phyloP scores from a whole-genome alignment of 2,797 vertebrate species.

The Malurus splendens region DNA sequence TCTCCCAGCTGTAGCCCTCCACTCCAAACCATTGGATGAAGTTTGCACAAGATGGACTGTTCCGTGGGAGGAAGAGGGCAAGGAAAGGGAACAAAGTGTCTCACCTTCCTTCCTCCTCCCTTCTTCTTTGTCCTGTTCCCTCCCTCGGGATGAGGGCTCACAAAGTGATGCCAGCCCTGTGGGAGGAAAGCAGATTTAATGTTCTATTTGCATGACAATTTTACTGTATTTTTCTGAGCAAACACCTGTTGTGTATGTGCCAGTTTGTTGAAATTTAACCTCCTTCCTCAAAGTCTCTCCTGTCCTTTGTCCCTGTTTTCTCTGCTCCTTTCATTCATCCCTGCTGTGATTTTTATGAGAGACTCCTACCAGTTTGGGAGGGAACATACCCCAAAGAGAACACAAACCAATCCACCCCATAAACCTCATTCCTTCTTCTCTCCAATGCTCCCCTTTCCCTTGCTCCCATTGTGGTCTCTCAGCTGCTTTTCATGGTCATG shows the following conservation, averaged over 20 bases:
- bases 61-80: conserved; percentile 46
- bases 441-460: background rate
- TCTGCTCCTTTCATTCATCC: background rate
- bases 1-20: background rate
- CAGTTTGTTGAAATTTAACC: conserved; percentile 69
- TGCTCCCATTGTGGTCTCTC: background rate
- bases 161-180: conserved; percentile 22
- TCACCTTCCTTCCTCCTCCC: conserved; percentile 34
- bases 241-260: conserved; percentile 78
- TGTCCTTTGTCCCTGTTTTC: background rate
- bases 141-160: conserved; percentile 21
- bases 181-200: conserved; percentile 58
- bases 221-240: conserved; percentile 80
- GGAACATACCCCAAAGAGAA: conserved; percentile 49
- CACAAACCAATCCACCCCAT: conserved; percentile 47
- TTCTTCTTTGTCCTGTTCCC: conserved; percentile 37
- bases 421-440: background rate
- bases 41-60: conserved; percentile 70
- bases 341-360: conserved; percentile 57
- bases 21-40: conserved; percentile 45
- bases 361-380: conserved; percentile 52
- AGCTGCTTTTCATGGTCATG: background rate
- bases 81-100: conserved; percentile 8
- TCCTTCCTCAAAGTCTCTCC: conserved; percentile 12
- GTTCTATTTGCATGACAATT: conserved; percentile 76